phyloP scores from a whole-genome alignment of 2,113 vertebrate genomes.

The Glaucomys volans region DNA sequence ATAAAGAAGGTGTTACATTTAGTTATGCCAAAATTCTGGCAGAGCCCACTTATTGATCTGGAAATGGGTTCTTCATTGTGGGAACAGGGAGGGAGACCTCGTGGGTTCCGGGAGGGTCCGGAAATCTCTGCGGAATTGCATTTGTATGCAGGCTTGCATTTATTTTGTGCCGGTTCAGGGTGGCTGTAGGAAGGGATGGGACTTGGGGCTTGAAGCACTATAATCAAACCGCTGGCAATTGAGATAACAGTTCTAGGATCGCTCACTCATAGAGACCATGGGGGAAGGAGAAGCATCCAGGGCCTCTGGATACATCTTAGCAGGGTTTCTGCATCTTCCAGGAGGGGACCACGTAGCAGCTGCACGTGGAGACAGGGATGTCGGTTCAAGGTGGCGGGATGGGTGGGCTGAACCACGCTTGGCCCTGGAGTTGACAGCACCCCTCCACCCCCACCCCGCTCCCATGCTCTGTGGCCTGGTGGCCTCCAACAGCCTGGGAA shows the following conservation, averaged over 20 bases:
- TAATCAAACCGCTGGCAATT: not conserved
- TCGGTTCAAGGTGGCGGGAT: not conserved
- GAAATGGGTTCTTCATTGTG: not conserved
- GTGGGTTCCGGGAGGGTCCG: not conserved
- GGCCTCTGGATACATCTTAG: not conserved
- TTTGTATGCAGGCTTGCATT: not conserved
- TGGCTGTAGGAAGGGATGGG: not conserved
- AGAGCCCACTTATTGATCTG: not conserved
- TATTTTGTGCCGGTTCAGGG: not conserved
- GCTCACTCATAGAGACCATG: not conserved
- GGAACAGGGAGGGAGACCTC: not conserved
- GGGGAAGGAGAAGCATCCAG: not conserved
- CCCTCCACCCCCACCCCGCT: no score
- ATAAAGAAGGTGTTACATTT: not conserved
- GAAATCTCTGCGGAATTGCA: not conserved
- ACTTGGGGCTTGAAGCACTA: not conserved
- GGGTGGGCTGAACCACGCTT: not conserved
- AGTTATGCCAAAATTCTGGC: not conserved
- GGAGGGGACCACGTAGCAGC: not conserved
- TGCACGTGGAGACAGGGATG: not conserved
- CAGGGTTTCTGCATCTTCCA: not conserved
- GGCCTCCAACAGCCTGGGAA: not conserved
- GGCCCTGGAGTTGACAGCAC: accelerated
- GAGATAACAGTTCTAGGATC: accelerated
- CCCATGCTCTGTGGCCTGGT: no score